Evolutionary conservation across 1,140 invertebrate species (phyloP), one percentile per base, ranked within the genome.

Genomic region (Caenorhabditis remanei): DNA sequence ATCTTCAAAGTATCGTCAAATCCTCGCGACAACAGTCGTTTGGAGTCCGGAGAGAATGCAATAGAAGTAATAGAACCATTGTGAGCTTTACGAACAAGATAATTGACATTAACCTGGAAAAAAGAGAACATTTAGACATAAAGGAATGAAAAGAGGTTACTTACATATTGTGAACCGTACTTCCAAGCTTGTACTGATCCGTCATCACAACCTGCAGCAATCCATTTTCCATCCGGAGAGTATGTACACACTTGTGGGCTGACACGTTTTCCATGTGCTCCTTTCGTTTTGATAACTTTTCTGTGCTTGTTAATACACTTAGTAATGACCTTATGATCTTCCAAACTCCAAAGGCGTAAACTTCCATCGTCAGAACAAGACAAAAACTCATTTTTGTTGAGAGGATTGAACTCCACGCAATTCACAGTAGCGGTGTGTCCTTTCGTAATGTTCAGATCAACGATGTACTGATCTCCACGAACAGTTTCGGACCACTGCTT

Each of bases 151-250:
- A 83, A 40, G 6, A 56, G 16, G 1, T 48, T 41, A 48, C 93
- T 93, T 90, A 95, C 94, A 93, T 94, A 95, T 86, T 92, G 90
- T 91, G 94, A 95, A 58, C 97, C 94, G 79, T 97, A 95, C 93
- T 99, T 98, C 98, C 98, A 99, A 93, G 99, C 96, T 93, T 99
- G 97, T 90, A 99, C 95, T 0, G 97, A 98, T 2, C 98, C 98
- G 93, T 99, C 98, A 43, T 95, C 94, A 92, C 98, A 99, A 0
- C 95, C 98, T 84, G 96, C 96, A 0, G 96, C 96, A 24, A 99
- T 95, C 0, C 96, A 79, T 85, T 96, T 95, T 0, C 97, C 97
- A 93, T 99, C 97, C 85, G 96, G 93, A 86, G 95, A 96, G 90
- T 96, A 98, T 2, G 94, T 94, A 90, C 97, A 97, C 0, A 96